A percentile compares a stretch with the other conserved stretches of the same genome.
These are phyloP conservation scores for Dugesia japonica DNA, from an alignment of 2,888 invertebrate genomes.

Conservation along the genomic window DNA sequence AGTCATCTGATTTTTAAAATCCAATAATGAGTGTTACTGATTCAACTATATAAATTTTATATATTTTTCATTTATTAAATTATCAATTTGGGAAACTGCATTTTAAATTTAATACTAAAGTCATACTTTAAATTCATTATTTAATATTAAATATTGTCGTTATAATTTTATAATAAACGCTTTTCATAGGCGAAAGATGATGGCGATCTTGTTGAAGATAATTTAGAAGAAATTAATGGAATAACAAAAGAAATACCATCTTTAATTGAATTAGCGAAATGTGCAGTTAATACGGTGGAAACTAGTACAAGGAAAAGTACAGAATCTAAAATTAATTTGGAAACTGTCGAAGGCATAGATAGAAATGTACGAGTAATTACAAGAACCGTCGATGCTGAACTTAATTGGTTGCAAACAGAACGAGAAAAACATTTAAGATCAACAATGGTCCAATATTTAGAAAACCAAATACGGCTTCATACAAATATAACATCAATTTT, in stretches of 20 bases:
- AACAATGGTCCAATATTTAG: background rate
- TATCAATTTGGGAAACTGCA: too few relatives aligned
- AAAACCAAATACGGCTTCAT: background rate
- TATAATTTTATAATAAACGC: background rate
- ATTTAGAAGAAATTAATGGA: background rate
- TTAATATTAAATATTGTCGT: too few relatives aligned
- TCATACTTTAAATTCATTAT: too few relatives aligned
- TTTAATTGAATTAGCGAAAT: background rate
- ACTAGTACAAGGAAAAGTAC: background rate
- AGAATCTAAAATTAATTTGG: constrained; percentile 8
- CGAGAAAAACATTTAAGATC: background rate
- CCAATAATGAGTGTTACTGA: too few relatives aligned
- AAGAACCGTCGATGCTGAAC: background rate
- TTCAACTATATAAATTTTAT: too few relatives aligned
- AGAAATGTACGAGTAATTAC: background rate
- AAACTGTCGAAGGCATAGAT: background rate
- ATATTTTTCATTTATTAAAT: too few relatives aligned
- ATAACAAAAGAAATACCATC: background rate
- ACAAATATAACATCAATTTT: background rate
- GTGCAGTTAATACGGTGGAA: background rate
- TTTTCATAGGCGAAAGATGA: background rate
- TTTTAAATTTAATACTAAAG: too few relatives aligned
- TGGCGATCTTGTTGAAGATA: background rate
- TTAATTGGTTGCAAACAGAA: background rate
- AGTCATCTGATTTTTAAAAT: too few relatives aligned